phyloP scores from a whole-genome alignment of 2,797 vertebrate species.

The Meda fulgida region DNA sequence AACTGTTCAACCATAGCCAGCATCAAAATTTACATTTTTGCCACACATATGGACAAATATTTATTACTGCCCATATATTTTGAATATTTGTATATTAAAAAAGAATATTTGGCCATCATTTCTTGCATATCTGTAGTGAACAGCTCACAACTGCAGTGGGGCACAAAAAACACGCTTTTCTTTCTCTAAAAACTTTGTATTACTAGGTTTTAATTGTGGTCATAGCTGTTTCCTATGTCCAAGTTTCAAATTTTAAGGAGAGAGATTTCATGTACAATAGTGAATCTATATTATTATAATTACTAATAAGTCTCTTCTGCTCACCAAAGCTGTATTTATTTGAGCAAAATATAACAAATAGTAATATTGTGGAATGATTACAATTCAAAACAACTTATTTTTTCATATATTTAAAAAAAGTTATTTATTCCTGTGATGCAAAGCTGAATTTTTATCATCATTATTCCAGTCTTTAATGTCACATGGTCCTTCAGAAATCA shows the following conservation, averaged over 20 bases:
- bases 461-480: background rate
- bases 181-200: background rate
- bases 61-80: background rate
- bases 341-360: background rate
- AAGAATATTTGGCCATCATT: too few species aligned
- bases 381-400: background rate
- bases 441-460: background rate
- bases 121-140: background rate
- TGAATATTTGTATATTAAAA: background rate
- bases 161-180: background rate
- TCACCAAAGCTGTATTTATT: background rate
- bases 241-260: background rate
- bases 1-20: background rate
- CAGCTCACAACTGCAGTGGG: background rate
- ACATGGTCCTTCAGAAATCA: background rate
- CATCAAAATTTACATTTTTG: background rate
- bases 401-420: too few species aligned
- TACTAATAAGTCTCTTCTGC: too few species aligned
- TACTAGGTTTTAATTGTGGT: background rate
- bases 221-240: background rate
- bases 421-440: too few species aligned
- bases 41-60: background rate
- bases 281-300: background rate
- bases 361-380: background rate
- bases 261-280: background rate